phyloP scores from a whole-genome alignment of 2,797 vertebrate genomes.

The Orestias chungarensis region DNA sequence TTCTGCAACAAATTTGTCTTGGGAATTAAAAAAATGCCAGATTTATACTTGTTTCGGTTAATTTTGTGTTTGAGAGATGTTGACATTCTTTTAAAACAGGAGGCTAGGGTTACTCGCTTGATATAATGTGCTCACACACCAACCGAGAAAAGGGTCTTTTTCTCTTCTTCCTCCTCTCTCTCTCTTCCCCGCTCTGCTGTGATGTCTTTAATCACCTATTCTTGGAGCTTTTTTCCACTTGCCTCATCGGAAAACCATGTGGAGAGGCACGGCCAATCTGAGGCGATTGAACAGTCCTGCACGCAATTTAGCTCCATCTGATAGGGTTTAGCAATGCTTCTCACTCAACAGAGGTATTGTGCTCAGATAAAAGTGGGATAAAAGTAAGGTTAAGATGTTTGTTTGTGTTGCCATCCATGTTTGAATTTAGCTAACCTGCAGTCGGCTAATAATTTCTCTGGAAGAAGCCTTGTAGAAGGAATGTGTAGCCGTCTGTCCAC shows the following conservation, averaged over 20 bases:
- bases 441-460: no score
- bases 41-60: not conserved
- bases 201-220: constrained; percentile 83
- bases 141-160: constrained; percentile 57
- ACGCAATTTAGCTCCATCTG: constrained; percentile 78
- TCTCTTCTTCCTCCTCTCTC: constrained; percentile 6
- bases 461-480: no score
- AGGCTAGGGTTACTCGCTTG: constrained; percentile 49
- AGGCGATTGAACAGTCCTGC: constrained; percentile 77
- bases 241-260: constrained; percentile 83
- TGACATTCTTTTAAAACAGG: constrained; percentile 45
- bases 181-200: constrained; percentile 44
- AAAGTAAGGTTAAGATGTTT: no score
- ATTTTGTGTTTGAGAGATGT: not conserved
- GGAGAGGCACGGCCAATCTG: constrained; percentile 69
- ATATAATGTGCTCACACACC: constrained; percentile 29
- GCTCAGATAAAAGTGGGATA: not conserved
- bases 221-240: constrained; percentile 83
- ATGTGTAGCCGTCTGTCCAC: no score
- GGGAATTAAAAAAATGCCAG: no score
- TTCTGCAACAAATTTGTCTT: not conserved
- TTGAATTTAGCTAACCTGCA: no score
- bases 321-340: constrained; percentile 68
- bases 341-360: constrained; percentile 29
- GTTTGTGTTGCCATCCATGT: no score